phyloP scores from a whole-genome alignment of 2,113 vertebrate genomes.

The Stigmatopora nigra region DNA sequence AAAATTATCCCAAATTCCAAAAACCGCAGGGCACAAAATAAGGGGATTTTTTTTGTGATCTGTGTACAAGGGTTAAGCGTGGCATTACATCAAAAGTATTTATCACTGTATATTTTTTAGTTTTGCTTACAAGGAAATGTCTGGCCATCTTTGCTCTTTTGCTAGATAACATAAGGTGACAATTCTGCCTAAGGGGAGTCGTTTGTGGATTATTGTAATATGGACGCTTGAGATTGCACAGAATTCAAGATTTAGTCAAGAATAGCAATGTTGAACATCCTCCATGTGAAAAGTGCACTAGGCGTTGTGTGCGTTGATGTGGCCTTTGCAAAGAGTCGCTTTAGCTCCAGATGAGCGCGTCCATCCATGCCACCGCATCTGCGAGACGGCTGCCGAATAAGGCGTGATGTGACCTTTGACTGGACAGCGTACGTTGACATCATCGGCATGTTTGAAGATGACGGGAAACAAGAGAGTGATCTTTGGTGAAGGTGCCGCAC shows the following conservation, averaged over 20 bases:
- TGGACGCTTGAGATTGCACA: background rate
- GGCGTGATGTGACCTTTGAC: conserved; percentile 53
- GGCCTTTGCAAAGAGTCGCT: conserved; percentile 41
- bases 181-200: too few relatives aligned
- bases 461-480: conserved; percentile 12
- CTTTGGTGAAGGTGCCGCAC: conserved; percentile 15
- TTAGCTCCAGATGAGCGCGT: conserved; percentile 40
- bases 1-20: background rate
- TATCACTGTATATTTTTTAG: too few relatives aligned
- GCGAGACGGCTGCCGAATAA: conserved; percentile 17
- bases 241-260: background rate
- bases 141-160: too few relatives aligned
- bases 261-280: conserved; percentile 32
- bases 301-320: conserved; percentile 25
- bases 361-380: conserved; percentile 20
- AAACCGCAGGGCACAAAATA: too few relatives aligned
- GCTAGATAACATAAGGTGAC: too few relatives aligned
- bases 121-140: too few relatives aligned
- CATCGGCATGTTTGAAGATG: conserved; percentile 29
- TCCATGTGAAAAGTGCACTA: conserved; percentile 26
- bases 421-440: conserved; percentile 21
- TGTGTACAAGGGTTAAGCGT: too few relatives aligned
- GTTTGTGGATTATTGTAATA: too few relatives aligned
- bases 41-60: too few relatives aligned
- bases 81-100: too few relatives aligned